A percentile compares a stretch with the other conserved stretches of the same genome.
Evolutionary conservation across 35 echinoderm and acorn worm genomes (phyloP).

Genomic region (Lytechinus pictus): DNA sequence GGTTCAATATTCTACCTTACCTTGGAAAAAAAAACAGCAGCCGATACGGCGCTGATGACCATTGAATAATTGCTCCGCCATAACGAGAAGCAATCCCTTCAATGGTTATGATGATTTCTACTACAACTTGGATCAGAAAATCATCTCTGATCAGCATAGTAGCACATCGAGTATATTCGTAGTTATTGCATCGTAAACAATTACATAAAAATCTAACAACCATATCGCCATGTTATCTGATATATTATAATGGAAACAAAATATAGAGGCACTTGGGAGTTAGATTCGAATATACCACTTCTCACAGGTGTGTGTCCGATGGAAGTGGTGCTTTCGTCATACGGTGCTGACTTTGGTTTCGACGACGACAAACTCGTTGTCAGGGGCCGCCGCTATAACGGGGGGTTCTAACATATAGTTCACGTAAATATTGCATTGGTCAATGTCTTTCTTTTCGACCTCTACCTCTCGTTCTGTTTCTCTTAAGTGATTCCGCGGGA

Average conservation of each 20-base stretch:
- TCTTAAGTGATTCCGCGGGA: conserved; percentile 11
- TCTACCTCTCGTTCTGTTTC: conserved; percentile 1
- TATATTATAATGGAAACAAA: not conserved
- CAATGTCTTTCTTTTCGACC: conserved; percentile 4
- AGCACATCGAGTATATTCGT: not conserved
- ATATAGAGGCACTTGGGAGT: conserved; percentile 4
- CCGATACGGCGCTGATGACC: too few relatives aligned
- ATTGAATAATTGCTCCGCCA: not conserved
- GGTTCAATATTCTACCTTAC: too few relatives aligned
- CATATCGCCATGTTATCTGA: not conserved
- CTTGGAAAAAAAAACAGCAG: too few relatives aligned
- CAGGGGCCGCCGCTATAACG: not conserved
- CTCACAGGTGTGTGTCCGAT: not conserved
- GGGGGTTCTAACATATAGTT: conserved; percentile 17
- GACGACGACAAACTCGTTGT: not conserved
- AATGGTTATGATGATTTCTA: not conserved
- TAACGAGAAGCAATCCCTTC: not conserved
- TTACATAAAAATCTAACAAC: not conserved
- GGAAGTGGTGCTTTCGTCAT: conserved; percentile 38
- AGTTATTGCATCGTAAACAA: not conserved
- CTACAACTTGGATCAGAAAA: not conserved
- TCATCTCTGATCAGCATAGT: not conserved
- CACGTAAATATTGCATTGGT: conserved; percentile 22
- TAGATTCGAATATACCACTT: conserved; percentile 3
- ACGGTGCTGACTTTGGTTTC: conserved; percentile 23